Base-by-base conservation (phyloP, 1,140 invertebrate species). In the Drosophila novamexicana region DNA sequence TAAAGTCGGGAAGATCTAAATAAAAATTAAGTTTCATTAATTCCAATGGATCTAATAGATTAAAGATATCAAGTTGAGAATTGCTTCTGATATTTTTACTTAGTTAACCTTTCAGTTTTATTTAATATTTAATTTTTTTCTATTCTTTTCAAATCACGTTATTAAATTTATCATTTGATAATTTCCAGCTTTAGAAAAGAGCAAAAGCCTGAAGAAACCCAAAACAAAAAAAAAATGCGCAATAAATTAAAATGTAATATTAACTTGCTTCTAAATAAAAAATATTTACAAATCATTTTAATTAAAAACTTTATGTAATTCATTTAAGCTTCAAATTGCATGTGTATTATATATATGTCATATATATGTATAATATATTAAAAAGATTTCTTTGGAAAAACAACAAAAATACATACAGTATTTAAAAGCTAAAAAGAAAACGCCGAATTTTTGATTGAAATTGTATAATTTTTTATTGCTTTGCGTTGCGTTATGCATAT, bases 381-480 rank as follows among this genome's bases (percentile, higher is more conserved):
- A 42, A 18, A 18, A 62, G 61, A 61, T 63, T 37, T 66, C 56
- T 76, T 76, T 65, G 47, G 49, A 74, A 81, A 77, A 59, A 44
- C 12, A 10, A 14, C 3, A 29, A 37, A 68, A 57, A 81, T 53
- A 81, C 42, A 66, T 49, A 7, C 56, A 67, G 54, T 53, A 54
- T 73, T 61, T 61, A 45, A 68, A 59, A 47, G 54, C 32, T 50
- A 1, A 32, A 16, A 36, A 3, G 12, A 49, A 67, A 65, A 61
- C n/a, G 14, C 4, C 9, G 34, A 12, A 16, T 59, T 18, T 34
- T 62, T 40, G 22, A 45, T 49, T 49, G 9, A 57, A 74, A 52
- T 49, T 59, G 44, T 66, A 58, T 73, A 49, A 16, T 63, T 77
- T 56, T 81, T 79, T 83, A 83, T 83, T 83, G 81, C 81, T 83